Evolutionary conservation across 2,888 invertebrate species (phyloP).

Genomic region (Spilarctia lutea): DNA sequence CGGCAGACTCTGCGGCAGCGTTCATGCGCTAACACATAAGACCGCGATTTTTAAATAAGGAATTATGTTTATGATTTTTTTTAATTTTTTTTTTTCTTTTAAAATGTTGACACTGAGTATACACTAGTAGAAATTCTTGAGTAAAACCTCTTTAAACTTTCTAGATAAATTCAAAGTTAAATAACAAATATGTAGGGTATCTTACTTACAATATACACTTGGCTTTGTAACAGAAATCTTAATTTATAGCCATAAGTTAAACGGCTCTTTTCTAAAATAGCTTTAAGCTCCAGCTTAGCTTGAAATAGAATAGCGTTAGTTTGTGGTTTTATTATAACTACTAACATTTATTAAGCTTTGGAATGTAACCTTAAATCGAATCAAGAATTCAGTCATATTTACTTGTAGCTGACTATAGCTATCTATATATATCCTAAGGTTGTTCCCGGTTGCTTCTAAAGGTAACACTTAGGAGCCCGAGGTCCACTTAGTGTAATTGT

Average conservation of each 20-base stretch:
- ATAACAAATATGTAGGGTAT: background rate
- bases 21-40: no score
- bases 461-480: no score
- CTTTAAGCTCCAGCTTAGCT: background rate
- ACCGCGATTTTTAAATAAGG: slow-evolving; percentile 1
- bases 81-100: background rate
- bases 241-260: background rate
- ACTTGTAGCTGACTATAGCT: background rate
- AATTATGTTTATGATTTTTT: background rate
- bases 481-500: no score
- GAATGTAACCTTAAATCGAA: background rate
- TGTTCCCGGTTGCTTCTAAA: no score
- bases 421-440: background rate
- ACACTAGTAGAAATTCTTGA: background rate
- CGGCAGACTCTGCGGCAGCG: slow-evolving; percentile 77
- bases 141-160: background rate
- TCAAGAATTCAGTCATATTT: background rate
- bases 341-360: background rate
- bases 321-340: background rate
- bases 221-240: background rate
- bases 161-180: background rate
- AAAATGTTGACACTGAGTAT: background rate
- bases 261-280: background rate
- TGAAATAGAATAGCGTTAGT: background rate
- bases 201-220: background rate